phyloP scores from a whole-genome alignment of 2,888 invertebrate species.

The Caenorhabditis sp. region DNA sequence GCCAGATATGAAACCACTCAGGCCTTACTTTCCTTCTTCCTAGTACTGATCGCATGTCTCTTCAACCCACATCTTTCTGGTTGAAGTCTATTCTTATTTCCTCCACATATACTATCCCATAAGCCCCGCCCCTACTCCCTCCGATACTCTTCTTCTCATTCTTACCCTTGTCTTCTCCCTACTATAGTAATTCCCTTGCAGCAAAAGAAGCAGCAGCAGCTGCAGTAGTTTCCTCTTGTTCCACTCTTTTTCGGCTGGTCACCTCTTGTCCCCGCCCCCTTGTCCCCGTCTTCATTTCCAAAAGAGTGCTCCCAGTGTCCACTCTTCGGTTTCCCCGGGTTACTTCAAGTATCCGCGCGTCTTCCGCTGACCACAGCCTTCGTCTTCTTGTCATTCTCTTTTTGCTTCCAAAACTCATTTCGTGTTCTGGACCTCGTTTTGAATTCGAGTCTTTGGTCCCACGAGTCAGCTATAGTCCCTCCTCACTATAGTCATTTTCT shows the following conservation, averaged over 20 bases:
- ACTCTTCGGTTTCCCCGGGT: slow-evolving; percentile 40
- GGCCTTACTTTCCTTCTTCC: too few species aligned
- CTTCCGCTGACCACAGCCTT: slow-evolving; percentile 25
- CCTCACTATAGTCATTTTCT: slow-evolving; percentile 26
- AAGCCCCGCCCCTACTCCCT: background rate
- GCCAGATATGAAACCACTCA: too few species aligned
- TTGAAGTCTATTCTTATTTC: background rate
- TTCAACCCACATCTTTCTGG: background rate
- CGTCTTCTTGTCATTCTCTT: slow-evolving; percentile 35
- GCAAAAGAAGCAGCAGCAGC: too few species aligned
- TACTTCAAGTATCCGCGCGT: slow-evolving; percentile 40
- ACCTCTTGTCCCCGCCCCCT: slow-evolving; percentile 33
- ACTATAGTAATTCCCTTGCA: slow-evolving; percentile 47
- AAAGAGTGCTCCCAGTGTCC: slow-evolving; percentile 45
- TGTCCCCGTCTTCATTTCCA: slow-evolving; percentile 32
- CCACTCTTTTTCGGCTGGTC: slow-evolving; percentile 36
- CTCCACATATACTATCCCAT: slow-evolving; percentile 3
- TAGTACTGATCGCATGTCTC: background rate
- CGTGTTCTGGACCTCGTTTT: slow-evolving; percentile 43
- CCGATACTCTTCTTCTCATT: slow-evolving; percentile 2
- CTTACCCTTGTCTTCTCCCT: slow-evolving; percentile 11
- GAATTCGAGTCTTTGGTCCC: slow-evolving; percentile 35
- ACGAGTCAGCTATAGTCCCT: slow-evolving; percentile 8
- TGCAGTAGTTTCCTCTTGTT: slow-evolving; percentile 49
- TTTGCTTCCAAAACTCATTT: slow-evolving; percentile 8